Percentiles rank a stretch among this genome's conserved stretches.
phyloP scores from a whole-genome alignment of 2,113 vertebrate genomes.

The Marmota monax region DNA sequence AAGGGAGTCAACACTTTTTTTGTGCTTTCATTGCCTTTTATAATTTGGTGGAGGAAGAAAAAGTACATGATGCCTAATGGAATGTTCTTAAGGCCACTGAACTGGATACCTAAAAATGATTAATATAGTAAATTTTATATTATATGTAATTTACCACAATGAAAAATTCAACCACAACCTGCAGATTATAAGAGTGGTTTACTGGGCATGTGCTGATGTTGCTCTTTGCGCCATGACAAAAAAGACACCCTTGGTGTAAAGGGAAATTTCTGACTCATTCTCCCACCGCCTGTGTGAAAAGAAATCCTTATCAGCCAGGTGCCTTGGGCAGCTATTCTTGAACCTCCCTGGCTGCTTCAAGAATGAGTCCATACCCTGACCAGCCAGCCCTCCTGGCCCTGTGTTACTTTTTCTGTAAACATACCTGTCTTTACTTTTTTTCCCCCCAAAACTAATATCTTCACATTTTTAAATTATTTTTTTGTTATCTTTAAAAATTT shows the following conservation, averaged over 20 bases:
- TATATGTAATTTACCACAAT: not conserved
- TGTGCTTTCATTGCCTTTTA: not conserved
- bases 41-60: not conserved
- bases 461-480: not conserved
- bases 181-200: not conserved
- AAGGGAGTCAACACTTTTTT: not conserved
- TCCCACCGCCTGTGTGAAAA: not conserved
- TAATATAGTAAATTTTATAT: not conserved
- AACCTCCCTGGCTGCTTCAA: rapidly evolving
- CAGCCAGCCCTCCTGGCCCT: not conserved
- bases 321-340: not conserved
- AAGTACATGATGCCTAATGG: not conserved
- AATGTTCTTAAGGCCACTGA: not conserved
- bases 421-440: not conserved
- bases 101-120: not conserved
- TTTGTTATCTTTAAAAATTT: not conserved
- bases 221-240: not conserved
- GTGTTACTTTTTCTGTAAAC: not conserved
- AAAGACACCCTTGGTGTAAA: not conserved
- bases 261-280: not conserved
- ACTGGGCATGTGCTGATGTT: not conserved
- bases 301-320: not conserved
- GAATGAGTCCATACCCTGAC: too few species aligned
- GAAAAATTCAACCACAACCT: not conserved
- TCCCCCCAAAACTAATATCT: not conserved